Conservation (phyloP, 2,888 invertebrate species). For the Ganaspis brasiliensis region DNA sequence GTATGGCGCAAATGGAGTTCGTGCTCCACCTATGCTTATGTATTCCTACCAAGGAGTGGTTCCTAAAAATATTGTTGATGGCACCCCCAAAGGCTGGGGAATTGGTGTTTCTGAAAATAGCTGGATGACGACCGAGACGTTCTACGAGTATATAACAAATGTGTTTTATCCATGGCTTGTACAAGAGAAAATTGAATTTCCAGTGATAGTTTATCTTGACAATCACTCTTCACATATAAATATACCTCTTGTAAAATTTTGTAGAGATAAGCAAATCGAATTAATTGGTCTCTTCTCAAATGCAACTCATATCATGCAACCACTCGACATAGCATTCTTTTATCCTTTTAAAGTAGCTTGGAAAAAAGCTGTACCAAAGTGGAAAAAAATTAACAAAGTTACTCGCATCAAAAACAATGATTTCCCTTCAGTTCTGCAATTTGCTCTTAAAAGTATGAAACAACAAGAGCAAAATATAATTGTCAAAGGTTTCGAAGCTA, state of each 20-base stretch:
- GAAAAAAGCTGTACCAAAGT: slow-evolving; percentile 48
- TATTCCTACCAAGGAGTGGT: slow-evolving; percentile 46
- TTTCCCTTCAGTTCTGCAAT: slow-evolving; percentile 49
- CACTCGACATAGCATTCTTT: slow-evolving; percentile 48
- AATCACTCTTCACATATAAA: slow-evolving; percentile 45
- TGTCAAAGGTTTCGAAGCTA: slow-evolving; percentile 47
- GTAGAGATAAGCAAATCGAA: slow-evolving; percentile 38
- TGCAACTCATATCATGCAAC: slow-evolving; percentile 45
- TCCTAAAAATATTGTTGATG: slow-evolving; percentile 32
- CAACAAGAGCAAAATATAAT: slow-evolving; percentile 46
- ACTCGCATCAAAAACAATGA: slow-evolving; percentile 49
- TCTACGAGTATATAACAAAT: slow-evolving; percentile 63
- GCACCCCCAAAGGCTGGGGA: slow-evolving; percentile 64
- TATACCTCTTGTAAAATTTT: slow-evolving; percentile 38
- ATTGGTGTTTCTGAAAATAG: slow-evolving; percentile 62
- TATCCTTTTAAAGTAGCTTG: slow-evolving; percentile 50
- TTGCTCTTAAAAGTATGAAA: slow-evolving; percentile 46
- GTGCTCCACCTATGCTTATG: slow-evolving; percentile 63
- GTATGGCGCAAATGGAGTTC: slow-evolving; percentile 44
- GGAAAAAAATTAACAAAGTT: slow-evolving; percentile 37
- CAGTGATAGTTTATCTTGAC: slow-evolving; percentile 56
- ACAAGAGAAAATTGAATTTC: slow-evolving; percentile 56
- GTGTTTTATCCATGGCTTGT: slow-evolving; percentile 62
- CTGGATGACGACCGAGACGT: slow-evolving; percentile 64
- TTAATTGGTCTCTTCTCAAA: slow-evolving; percentile 47